Conservation (phyloP, 2,888 invertebrate species). For the Sesia apiformis region DNA sequence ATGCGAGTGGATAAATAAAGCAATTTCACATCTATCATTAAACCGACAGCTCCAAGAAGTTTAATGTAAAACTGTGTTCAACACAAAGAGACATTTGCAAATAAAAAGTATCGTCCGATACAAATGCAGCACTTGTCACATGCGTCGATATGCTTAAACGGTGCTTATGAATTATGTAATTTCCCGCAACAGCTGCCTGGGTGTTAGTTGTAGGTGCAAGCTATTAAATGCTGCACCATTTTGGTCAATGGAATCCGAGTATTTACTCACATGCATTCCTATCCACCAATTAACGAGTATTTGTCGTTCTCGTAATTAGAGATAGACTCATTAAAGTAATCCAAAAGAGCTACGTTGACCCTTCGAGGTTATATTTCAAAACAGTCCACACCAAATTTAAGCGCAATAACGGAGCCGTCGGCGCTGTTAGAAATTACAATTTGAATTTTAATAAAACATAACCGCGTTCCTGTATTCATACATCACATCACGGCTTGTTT, state of each 20-base stretch:
- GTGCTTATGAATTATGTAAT: constrained; percentile 67
- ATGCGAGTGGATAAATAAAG: neutral
- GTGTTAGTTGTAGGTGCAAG: constrained; percentile 23
- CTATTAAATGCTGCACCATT: neutral
- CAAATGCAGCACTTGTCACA: constrained; percentile 59
- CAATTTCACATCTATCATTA: neutral
- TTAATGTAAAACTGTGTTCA: neutral
- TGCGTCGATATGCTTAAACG: constrained; percentile 60
- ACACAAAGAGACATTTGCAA: neutral
- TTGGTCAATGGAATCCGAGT: neutral
- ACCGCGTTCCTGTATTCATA: constrained; percentile 59
- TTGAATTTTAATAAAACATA: constrained; percentile 47
- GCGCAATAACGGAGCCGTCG: constrained; percentile 18
- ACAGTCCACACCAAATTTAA: constrained; percentile 13
- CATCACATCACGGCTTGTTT: constrained; percentile 66
- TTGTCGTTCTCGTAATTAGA: neutral
- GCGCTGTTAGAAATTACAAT: constrained; percentile 29
- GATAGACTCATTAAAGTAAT: neutral
- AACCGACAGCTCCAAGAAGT: neutral
- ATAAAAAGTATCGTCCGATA: constrained; percentile 5
- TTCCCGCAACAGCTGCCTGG: constrained; percentile 27
- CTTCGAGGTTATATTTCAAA: neutral
- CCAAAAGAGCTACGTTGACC: neutral
- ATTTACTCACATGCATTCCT: neutral
- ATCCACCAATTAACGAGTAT: neutral